phyloP scores from a whole-genome alignment of 2,113 vertebrate species.

The Oryzias celebensis region DNA sequence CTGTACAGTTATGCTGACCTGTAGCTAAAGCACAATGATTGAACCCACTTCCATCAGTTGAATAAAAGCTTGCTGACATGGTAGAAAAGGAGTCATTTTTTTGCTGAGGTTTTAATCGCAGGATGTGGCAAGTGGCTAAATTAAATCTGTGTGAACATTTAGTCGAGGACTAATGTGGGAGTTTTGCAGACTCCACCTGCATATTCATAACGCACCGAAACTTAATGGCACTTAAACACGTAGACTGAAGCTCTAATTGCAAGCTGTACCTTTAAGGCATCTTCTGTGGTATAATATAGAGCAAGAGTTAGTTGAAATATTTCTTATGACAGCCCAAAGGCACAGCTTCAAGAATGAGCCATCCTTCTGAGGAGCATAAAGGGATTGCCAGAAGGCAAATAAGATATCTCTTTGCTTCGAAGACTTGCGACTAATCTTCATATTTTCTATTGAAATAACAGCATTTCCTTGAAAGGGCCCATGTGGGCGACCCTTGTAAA shows the following conservation, averaged over 20 bases:
- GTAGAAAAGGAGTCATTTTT: too few relatives aligned
- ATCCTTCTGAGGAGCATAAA: constrained; percentile 37
- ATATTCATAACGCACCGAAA: constrained; percentile 33
- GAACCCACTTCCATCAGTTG: too few relatives aligned
- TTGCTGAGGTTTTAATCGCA: too few relatives aligned
- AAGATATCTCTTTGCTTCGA: constrained; percentile 30
- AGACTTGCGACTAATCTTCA: constrained; percentile 32
- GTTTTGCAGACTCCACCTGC: constrained; percentile 11
- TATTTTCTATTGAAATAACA: constrained; percentile 46
- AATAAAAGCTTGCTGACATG: too few relatives aligned
- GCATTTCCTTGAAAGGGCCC: constrained; percentile 31
- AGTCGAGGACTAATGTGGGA: neutral
- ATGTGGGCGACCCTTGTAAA: constrained; percentile 37
- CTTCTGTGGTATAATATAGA: constrained; percentile 14
- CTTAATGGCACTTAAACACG: constrained; percentile 35
- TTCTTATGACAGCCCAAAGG: constrained; percentile 54
- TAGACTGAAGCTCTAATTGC: constrained; percentile 50
- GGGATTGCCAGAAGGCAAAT: constrained; percentile 50
- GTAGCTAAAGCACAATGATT: too few relatives aligned
- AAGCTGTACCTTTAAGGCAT: constrained; percentile 39
- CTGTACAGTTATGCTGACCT: too few relatives aligned
- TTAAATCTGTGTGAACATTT: neutral
- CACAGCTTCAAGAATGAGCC: constrained; percentile 45
- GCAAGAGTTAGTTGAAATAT: constrained; percentile 42
- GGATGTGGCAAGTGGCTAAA: too few relatives aligned